Base-by-base conservation (phyloP, 2,113 vertebrate species). In the Ancistrus triradiatus region DNA sequence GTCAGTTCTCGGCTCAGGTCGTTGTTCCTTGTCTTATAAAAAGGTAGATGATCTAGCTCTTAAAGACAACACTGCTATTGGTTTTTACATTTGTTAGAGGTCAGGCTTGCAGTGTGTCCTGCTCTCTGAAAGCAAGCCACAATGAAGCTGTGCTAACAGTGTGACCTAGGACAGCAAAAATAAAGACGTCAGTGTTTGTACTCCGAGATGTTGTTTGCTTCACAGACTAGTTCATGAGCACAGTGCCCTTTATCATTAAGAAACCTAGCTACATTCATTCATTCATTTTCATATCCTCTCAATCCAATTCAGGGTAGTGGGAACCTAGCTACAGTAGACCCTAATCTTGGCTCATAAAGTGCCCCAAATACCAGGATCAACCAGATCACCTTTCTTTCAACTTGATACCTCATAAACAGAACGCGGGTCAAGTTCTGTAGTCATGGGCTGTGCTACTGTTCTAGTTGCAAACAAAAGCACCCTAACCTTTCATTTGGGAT, bases 1-100 rank as follows among this genome's bases (percentile, higher is more conserved):
- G 59, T 71, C 74, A 75, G 72, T 66, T 55, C 28, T 76, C 75
- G 70, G 81, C 83, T 85, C 85, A 83, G 79, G 80, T 84, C 66
- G 80, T 73, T 76, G 74, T 70, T 74, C 42, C 21, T 31, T 24
- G 38, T 56, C 22, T 40, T 60, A 6, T 42, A 42, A 56, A 28
- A 56, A 17, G 40, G 59, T 14, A 35, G 15, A 35, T 52, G 62
- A 78, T 76, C 73, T 56, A 51, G 42, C 75, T 77, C 74, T 82
- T 77, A 77, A 82, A 84, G 71, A 82, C 27, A 87, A 84, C 77
- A 81, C 8, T 37, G 24, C 6, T 11, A 53, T 33, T 35, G 18
- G 33, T 40, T 68, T 66, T 44, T 31, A 50, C 15, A 31, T 61
- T 66, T 51, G 19, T 47, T 24, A 27, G 13, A 50, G 35, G 35